Conservation (phyloP, 1,140 invertebrate genomes). For the Pseudachorutes palmiensis region DNA sequence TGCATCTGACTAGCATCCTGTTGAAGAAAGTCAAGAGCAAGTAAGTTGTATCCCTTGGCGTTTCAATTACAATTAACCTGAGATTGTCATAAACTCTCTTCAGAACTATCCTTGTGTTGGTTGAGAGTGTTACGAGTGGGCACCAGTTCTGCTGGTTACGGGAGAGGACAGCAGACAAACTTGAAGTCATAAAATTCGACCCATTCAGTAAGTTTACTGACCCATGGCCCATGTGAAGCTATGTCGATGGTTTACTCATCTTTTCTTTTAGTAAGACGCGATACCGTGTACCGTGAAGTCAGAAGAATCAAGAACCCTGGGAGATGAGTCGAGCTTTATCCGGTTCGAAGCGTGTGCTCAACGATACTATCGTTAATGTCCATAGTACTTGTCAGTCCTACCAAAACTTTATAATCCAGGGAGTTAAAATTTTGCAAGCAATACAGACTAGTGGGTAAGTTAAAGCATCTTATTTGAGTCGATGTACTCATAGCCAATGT, state of each 20-base stretch:
- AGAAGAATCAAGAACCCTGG: constrained; percentile 40
- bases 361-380: constrained; percentile 20
- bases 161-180: constrained; percentile 64
- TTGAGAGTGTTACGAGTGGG: constrained; percentile 67
- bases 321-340: constrained; percentile 7
- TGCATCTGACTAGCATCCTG: constrained; percentile 21
- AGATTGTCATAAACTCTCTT: no score
- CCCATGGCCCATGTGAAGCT: not conserved
- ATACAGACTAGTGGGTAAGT: constrained; percentile 6
- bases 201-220: constrained; percentile 57
- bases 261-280: constrained; percentile 38
- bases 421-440: constrained; percentile 7
- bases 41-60: constrained; percentile 9
- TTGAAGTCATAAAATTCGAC: constrained; percentile 65
- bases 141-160: constrained; percentile 58
- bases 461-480: no score
- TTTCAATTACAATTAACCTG: no score
- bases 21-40: constrained; percentile 22
- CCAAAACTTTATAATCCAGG: constrained; percentile 1
- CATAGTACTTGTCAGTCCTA: constrained; percentile 19
- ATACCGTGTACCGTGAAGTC: constrained; percentile 41
- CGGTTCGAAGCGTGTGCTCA: constrained; percentile 20
- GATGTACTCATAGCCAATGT: no score
- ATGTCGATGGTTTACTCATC: not conserved
- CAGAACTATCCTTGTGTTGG: constrained; percentile 62